These are phyloP conservation scores for Campylomormyrus tamandua DNA, from an alignment of 2,113 vertebrate species.

Conservation along the genomic window DNA sequence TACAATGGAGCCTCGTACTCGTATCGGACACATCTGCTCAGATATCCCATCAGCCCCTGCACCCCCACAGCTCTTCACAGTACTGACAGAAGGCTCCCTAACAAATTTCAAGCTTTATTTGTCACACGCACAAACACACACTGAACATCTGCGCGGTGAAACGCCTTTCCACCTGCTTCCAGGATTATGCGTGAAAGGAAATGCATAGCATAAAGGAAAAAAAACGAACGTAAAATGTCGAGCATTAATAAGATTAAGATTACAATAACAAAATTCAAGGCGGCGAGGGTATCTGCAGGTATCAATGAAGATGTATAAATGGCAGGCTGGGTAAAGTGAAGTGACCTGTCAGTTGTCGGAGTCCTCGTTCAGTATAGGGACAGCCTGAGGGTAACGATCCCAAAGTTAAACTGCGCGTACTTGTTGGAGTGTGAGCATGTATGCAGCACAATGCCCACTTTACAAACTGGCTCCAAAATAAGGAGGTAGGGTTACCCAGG, in stretches of 20 bases:
- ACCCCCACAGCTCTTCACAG: background rate
- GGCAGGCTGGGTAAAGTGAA: background rate
- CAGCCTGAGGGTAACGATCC: background rate
- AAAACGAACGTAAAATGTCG: background rate
- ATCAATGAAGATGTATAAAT: background rate
- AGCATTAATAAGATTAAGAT: background rate
- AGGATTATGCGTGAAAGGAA: background rate
- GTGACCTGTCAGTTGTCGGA: background rate
- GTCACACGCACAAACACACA: background rate
- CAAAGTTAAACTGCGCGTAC: background rate
- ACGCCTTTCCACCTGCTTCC: background rate
- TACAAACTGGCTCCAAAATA: background rate
- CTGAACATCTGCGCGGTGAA: background rate
- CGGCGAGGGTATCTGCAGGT: background rate
- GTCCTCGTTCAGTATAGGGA: background rate
- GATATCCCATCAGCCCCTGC: background rate
- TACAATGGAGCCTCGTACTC: background rate
- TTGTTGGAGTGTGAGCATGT: background rate
- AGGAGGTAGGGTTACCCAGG: background rate
- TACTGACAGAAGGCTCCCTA: background rate
- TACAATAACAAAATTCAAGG: background rate
- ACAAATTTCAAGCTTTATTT: background rate
- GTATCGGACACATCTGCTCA: background rate
- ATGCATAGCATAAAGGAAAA: background rate
- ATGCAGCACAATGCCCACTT: background rate